phyloP scores from a whole-genome alignment of 2,888 invertebrate genomes.

The Ferdinandea cuprea region DNA sequence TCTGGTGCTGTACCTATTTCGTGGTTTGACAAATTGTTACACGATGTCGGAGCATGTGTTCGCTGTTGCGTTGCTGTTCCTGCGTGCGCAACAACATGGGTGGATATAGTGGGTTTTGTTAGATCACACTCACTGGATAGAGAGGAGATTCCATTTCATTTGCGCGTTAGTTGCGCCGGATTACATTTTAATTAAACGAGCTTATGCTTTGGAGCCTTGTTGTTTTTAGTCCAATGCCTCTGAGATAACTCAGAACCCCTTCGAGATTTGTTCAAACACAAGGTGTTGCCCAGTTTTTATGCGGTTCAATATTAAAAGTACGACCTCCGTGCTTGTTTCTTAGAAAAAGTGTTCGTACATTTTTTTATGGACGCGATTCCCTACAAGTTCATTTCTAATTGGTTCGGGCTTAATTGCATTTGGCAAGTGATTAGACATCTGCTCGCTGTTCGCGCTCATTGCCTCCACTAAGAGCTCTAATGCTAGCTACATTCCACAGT shows the following conservation, averaged over 20 bases:
- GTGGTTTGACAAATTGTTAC: constrained; percentile 79
- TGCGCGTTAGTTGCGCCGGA: background rate
- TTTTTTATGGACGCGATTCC: constrained; percentile 53
- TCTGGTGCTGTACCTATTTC: constrained; percentile 71
- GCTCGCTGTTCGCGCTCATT: constrained; percentile 18
- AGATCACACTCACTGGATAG: constrained; percentile 26
- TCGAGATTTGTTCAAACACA: background rate
- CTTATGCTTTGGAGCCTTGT: background rate
- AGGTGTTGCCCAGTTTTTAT: background rate
- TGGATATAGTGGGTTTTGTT: constrained; percentile 39
- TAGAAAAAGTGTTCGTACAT: no score
- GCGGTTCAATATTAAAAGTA: background rate
- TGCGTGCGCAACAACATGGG: constrained; percentile 7
- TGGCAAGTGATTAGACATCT: constrained; percentile 42
- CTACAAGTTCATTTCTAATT: constrained; percentile 63
- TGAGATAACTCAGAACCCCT: no score
- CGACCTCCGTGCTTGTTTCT: constrained; percentile 57
- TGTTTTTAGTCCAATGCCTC: background rate
- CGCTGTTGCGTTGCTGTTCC: constrained; percentile 43
- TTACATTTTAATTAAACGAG: constrained; percentile 23
- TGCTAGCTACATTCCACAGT: background rate
- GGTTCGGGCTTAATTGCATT: constrained; percentile 66
- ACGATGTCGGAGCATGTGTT: constrained; percentile 76
- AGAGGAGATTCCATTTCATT: constrained; percentile 16
- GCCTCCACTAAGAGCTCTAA: constrained; percentile 10